These are phyloP conservation scores for Zootermopsis nevadensis DNA, from an alignment of 2,888 invertebrate species.

Conservation along the genomic window DNA sequence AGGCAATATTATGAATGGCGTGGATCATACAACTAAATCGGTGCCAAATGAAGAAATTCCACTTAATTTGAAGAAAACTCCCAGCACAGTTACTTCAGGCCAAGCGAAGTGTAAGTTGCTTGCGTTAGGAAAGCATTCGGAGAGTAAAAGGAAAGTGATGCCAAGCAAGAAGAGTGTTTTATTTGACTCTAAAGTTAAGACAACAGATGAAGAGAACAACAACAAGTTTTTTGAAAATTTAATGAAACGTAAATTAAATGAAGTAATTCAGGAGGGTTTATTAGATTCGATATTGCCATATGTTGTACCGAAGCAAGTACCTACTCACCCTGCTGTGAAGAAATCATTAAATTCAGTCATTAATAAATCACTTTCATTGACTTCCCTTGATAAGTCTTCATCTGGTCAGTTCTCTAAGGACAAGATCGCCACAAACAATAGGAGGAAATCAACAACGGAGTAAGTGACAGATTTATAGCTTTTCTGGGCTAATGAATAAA, in stretches of 20 bases:
- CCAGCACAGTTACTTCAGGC: not conserved
- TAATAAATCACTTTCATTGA: constrained; percentile 32
- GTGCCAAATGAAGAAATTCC: not conserved
- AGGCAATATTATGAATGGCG: not conserved
- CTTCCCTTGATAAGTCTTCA: constrained; percentile 6
- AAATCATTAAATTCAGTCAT: constrained; percentile 32
- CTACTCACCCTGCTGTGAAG: constrained; percentile 20
- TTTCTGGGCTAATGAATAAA: too few species aligned
- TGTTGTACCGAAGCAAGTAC: constrained; percentile 69
- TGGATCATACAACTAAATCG: not conserved
- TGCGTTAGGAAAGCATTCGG: not conserved
- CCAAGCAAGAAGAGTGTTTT: not conserved
- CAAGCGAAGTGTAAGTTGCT: not conserved
- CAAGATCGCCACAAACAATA: constrained; percentile 3
- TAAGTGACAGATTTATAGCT: constrained; percentile 33
- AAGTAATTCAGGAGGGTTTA: constrained; percentile 84
- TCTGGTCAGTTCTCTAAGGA: constrained; percentile 40
- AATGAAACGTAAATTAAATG: constrained; percentile 63
- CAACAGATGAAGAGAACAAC: not conserved
- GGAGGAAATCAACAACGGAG: constrained; percentile 46
- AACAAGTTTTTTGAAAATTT: constrained; percentile 48
- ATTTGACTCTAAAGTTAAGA: constrained; percentile 19
- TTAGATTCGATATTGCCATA: constrained; percentile 86
- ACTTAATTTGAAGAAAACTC: not conserved
- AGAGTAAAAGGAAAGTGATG: constrained; percentile 11